A percentile compares a stretch with the other conserved stretches of the same genome.
phyloP scores from a whole-genome alignment of 2,888 invertebrate genomes.

The Hoplodrina blanda region DNA sequence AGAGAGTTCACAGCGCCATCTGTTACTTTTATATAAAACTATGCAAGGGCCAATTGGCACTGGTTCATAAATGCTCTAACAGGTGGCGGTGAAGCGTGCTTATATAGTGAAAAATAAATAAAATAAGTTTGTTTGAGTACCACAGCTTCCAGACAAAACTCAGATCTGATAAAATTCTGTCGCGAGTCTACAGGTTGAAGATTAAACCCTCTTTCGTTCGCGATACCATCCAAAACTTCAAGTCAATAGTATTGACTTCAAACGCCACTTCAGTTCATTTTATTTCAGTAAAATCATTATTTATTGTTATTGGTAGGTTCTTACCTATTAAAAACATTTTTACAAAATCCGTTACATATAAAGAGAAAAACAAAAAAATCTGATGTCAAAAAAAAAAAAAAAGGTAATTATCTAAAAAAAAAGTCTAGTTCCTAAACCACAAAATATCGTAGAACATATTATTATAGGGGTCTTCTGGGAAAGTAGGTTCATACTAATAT shows the following conservation, averaged over 20 bases:
- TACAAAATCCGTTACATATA: too few relatives aligned
- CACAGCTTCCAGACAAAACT: neutral
- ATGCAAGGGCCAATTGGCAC: neutral
- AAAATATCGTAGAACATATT: too few relatives aligned
- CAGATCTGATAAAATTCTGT: too few relatives aligned
- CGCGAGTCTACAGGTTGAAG: constrained; percentile 13
- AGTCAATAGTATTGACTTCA: constrained; percentile 19
- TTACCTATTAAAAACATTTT: too few relatives aligned
- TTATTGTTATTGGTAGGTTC: neutral
- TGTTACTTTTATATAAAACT: constrained; percentile 6
- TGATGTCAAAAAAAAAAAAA: too few relatives aligned
- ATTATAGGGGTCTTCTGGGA: too few relatives aligned
- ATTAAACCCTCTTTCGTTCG: constrained; percentile 13
- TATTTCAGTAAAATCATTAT: constrained; percentile 18
- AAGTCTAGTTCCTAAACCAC: too few relatives aligned
- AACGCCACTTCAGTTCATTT: constrained; percentile 15
- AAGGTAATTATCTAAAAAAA: too few relatives aligned
- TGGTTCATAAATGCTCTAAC: neutral
- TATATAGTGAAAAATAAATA: neutral
- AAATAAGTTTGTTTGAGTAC: too few relatives aligned
- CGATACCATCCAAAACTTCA: constrained; percentile 14
- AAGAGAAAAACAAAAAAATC: too few relatives aligned
- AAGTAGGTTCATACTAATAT: too few relatives aligned
- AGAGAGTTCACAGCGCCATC: constrained; percentile 13
- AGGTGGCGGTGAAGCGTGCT: constrained; percentile 22